phyloP scores from a whole-genome alignment of 2,888 invertebrate genomes.

The Platerodrilus igneus region DNA sequence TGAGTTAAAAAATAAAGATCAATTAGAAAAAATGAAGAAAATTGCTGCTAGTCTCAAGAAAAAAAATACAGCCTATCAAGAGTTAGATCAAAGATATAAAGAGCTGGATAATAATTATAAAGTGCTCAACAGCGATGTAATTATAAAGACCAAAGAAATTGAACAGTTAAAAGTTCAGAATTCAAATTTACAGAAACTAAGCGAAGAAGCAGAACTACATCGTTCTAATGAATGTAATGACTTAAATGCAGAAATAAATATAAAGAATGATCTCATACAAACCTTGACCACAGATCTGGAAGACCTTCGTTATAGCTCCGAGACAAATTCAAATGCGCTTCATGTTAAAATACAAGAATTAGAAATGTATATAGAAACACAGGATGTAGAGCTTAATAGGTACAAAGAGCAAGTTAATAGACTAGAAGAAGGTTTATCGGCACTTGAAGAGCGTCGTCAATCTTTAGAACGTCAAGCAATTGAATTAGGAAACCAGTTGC shows the following conservation, averaged over 20 bases:
- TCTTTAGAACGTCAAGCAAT: slow-evolving; percentile 59
- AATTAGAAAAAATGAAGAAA: slow-evolving; percentile 73
- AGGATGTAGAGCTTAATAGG: slow-evolving; percentile 62
- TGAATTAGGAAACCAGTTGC: slow-evolving; percentile 57
- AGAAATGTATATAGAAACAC: slow-evolving; percentile 67
- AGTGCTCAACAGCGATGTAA: slow-evolving; percentile 26
- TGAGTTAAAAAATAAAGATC: slow-evolving; percentile 62
- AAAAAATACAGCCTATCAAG: slow-evolving; percentile 60
- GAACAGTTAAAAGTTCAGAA: slow-evolving; percentile 18
- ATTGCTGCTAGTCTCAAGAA: slow-evolving; percentile 73
- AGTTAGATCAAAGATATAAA: slow-evolving; percentile 56
- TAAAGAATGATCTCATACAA: slow-evolving; percentile 36
- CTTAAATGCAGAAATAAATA: slow-evolving; percentile 22
- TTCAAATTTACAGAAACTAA: slow-evolving; percentile 26
- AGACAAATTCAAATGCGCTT: slow-evolving; percentile 46
- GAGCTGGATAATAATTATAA: slow-evolving; percentile 36
- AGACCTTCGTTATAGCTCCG: slow-evolving; percentile 43
- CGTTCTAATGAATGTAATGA: slow-evolving; percentile 22
- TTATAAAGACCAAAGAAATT: slow-evolving; percentile 39
- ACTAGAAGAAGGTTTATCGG: slow-evolving; percentile 62
- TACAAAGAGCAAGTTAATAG: slow-evolving; percentile 60
- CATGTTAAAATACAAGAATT: slow-evolving; percentile 71
- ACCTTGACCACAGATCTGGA: slow-evolving; percentile 43
- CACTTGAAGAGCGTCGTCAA: slow-evolving; percentile 57
- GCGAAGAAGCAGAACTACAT: slow-evolving; percentile 28